phyloP scores from a whole-genome alignment of 2,113 vertebrate species.

The Craseonycteris thonglongyai region DNA sequence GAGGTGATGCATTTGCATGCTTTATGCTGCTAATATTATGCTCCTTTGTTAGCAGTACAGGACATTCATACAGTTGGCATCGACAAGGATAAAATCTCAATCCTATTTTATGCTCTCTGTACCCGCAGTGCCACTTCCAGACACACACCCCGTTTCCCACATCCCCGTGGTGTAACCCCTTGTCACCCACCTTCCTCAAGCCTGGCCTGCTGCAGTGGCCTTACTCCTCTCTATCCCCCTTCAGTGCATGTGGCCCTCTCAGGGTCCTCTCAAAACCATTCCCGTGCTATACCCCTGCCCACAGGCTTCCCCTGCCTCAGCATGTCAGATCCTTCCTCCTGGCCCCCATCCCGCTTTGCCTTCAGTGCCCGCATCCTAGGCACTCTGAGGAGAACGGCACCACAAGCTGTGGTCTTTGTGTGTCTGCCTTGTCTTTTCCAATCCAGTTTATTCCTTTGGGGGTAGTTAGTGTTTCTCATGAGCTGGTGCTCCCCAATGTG shows the following conservation, averaged over 20 bases:
- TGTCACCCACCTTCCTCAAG: background rate
- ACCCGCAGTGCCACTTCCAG: background rate
- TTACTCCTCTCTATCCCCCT: background rate
- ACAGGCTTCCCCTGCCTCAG: background rate
- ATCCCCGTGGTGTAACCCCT: rapidly evolving
- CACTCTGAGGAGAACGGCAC: background rate
- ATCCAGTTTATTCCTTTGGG: background rate
- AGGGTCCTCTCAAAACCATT: background rate
- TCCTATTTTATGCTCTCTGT: background rate
- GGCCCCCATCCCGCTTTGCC: background rate
- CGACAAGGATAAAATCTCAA: background rate
- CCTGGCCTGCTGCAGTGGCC: background rate
- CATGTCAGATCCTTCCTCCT: background rate
- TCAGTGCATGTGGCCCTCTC: background rate
- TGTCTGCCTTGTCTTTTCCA: background rate
- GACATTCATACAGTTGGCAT: too few species aligned
- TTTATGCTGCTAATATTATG: background rate
- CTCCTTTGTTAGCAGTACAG: background rate
- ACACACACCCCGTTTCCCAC: rapidly evolving
- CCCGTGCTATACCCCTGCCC: rapidly evolving
- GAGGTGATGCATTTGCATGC: too few species aligned
- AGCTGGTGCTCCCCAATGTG: background rate
- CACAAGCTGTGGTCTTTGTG: background rate
- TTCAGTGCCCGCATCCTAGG: too few species aligned
- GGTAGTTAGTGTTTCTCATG: rapidly evolving